These are phyloP conservation scores for Pseudococcus longispinus DNA, from an alignment of 2,888 invertebrate species.

Conservation along the genomic window DNA sequence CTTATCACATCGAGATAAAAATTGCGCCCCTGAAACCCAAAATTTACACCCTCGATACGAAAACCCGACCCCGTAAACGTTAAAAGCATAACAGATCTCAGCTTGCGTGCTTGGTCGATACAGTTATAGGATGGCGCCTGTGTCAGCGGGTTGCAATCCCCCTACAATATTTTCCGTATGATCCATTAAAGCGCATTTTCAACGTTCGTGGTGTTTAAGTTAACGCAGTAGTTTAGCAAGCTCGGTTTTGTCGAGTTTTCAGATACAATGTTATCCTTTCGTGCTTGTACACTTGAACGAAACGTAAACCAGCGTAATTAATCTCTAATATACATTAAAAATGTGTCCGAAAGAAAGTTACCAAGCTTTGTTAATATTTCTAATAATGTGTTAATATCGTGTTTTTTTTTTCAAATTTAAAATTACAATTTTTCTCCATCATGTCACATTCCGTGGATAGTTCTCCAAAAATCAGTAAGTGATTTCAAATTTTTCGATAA, in stretches of 20 bases:
- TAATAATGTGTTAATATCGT: not conserved
- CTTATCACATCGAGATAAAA: not conserved
- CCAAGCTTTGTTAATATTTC: not conserved
- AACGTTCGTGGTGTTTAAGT: not conserved
- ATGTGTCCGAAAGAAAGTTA: slow-evolving; percentile 3
- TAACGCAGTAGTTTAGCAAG: slow-evolving; percentile 31
- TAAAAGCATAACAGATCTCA: not conserved
- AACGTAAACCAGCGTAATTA: slow-evolving; percentile 9
- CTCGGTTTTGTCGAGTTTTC: slow-evolving; percentile 28
- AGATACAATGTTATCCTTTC: not conserved
- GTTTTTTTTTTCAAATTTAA: not conserved
- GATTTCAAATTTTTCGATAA: not conserved
- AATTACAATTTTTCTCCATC: not conserved
- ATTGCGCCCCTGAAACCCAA: not conserved
- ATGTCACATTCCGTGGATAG: slow-evolving; percentile 47
- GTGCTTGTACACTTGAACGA: not conserved
- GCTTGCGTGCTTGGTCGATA: slow-evolving; percentile 44
- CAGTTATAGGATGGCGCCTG: slow-evolving; percentile 24
- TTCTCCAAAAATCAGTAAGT: slow-evolving; percentile 41
- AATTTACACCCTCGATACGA: not conserved
- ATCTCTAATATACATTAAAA: slow-evolving; percentile 1
- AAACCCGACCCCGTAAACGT: not conserved
- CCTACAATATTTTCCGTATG: slow-evolving; percentile 10
- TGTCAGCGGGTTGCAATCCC: slow-evolving; percentile 24
- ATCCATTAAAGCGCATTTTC: slow-evolving; percentile 21